Evolutionary conservation across 2,113 vertebrate genomes (phyloP).

Genomic region (Anas platyrhynchos): DNA sequence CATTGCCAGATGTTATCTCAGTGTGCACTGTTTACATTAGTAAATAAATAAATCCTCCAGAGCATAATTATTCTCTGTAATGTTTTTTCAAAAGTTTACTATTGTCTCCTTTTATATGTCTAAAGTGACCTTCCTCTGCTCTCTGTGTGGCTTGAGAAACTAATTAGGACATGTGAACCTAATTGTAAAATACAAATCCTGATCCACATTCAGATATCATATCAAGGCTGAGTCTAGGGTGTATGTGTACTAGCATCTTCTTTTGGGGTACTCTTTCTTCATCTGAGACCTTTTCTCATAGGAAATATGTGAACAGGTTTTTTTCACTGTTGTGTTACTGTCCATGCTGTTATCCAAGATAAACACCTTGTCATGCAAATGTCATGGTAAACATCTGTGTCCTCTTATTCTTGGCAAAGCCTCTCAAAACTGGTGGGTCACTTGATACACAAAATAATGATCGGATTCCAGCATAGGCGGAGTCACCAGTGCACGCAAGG

Average conservation of each 20-base stretch:
- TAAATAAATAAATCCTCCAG: slow-evolving; percentile 62
- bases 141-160: slow-evolving; percentile 1
- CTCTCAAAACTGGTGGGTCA: not conserved
- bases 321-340: not conserved
- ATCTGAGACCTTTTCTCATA: not conserved
- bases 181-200: not conserved
- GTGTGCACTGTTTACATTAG: slow-evolving; percentile 51
- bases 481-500: not conserved
- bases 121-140: slow-evolving; percentile 4
- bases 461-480: fast-evolving
- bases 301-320: not conserved
- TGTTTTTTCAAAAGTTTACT: slow-evolving; percentile 31
- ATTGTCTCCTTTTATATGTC: not conserved
- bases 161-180: not conserved
- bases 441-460: not conserved
- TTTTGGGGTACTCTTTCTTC: not conserved
- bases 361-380: not conserved
- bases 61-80: slow-evolving; percentile 34
- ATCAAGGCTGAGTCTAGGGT: not conserved
- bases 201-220: not conserved
- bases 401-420: not conserved
- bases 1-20: slow-evolving; percentile 60
- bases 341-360: not conserved
- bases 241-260: not conserved
- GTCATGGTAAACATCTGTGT: fast-evolving